phyloP scores from a whole-genome alignment of 2,797 vertebrate species.

The Cyprinodon diabolis region DNA sequence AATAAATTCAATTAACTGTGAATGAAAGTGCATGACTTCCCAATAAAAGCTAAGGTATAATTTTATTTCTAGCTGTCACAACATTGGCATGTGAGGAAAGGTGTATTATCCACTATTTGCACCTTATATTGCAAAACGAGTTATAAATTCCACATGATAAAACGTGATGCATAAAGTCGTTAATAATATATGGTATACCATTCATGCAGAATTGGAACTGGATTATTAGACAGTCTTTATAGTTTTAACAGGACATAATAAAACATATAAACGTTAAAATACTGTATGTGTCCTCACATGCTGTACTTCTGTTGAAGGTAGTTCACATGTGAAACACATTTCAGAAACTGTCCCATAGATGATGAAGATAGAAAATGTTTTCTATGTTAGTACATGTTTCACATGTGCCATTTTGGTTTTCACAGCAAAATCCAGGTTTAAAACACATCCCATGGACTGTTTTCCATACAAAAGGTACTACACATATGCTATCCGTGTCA shows the following conservation, averaged over 20 bases:
- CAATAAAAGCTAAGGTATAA: conserved; percentile 50
- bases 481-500: background rate
- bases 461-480: too few species aligned
- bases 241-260: background rate
- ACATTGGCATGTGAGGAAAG: conserved; percentile 30
- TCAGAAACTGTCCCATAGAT: background rate
- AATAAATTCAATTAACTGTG: conserved; percentile 72
- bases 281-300: background rate
- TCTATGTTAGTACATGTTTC: background rate
- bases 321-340: too few species aligned
- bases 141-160: conserved; percentile 27
- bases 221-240: background rate
- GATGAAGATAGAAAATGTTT: background rate
- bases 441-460: background rate
- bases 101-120: conserved; percentile 41
- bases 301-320: too few species aligned
- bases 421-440: background rate
- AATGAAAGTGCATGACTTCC: conserved; percentile 56
- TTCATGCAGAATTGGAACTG: background rate
- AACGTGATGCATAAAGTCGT: conserved; percentile 16
- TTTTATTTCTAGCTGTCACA: conserved; percentile 46
- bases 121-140: conserved; percentile 39
- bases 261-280: background rate
- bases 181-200: conserved; percentile 20
- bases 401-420: background rate